Percentiles rank a stretch among this genome's conserved stretches.
phyloP scores from a whole-genome alignment of 2,888 invertebrate species.

The Hedya salicella region DNA sequence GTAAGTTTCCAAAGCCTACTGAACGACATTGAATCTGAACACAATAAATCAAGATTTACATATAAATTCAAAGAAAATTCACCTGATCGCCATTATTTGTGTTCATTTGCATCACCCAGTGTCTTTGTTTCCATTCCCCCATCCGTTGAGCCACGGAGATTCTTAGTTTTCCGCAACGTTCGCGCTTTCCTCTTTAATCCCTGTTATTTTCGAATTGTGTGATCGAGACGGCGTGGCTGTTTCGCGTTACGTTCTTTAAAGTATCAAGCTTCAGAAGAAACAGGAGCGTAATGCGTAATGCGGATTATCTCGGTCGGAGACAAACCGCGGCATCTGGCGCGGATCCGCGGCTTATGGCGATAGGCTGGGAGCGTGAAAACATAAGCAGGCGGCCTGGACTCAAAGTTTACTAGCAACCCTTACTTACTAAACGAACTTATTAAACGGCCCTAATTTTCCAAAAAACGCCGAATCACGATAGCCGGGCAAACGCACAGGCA shows the following conservation, averaged over 20 bases:
- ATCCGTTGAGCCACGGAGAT: slow-evolving; percentile 4
- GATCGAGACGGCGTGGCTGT: background rate
- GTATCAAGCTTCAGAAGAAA: background rate
- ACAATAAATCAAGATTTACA: background rate
- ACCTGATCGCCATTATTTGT: slow-evolving; percentile 22
- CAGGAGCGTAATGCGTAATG: slow-evolving; percentile 11
- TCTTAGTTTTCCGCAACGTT: background rate
- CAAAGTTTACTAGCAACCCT: background rate
- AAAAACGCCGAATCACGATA: background rate
- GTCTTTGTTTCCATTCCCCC: background rate
- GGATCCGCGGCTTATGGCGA: background rate
- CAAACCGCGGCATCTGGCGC: slow-evolving; percentile 5
- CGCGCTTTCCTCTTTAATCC: background rate
- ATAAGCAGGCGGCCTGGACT: background rate
- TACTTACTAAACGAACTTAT: background rate
- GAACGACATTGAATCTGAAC: background rate
- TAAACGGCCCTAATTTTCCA: too few species aligned
- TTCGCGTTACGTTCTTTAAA: slow-evolving; percentile 10
- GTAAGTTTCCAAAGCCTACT: background rate
- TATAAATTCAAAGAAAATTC: slow-evolving; percentile 25
- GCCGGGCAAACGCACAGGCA: background rate
- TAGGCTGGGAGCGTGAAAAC: too few species aligned
- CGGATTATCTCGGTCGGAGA: slow-evolving; percentile 7
- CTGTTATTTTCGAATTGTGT: background rate
- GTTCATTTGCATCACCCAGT: slow-evolving; percentile 12